Base-by-base conservation (phyloP, 2,797 vertebrate genomes). In the Gymnodraco acuticeps region DNA sequence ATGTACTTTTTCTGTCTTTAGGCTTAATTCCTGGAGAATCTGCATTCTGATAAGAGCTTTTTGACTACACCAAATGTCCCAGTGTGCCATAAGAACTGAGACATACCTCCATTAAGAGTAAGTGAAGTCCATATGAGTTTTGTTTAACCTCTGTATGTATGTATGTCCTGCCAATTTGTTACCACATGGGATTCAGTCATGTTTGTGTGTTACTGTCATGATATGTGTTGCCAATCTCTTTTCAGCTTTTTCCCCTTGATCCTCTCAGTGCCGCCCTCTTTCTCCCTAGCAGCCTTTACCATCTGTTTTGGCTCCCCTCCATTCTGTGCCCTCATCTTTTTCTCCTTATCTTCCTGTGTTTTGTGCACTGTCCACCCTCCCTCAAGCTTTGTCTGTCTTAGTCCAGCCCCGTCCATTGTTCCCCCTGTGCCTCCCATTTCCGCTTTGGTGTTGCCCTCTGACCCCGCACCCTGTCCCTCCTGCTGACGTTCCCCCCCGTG, bases 321-420 rank as follows among this genome's bases (percentile, higher is more conserved):
- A 85, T 93, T 88, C 88, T 75, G 75, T 78, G 77, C 84, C 88
- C 82, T 89, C 93, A 92, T 94, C 92, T 94, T 91, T 93, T 92
- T 89, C 85, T 93, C 83, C 89, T 81, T 84, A 92, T 92, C 94
- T 94, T 94, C 93, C 92, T 95, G 94, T 94, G 93, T 95, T 95
- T 95, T 89, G 88, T 92, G 77, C 77, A 72, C 65, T 66, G 80
- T 86, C 65, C 73, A 70, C 85, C 87, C 84, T 67, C 85, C 78
- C 61, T 89, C 81, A 83, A 91, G 93, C 92, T 92, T 92, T 93
- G 88, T 94, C 89, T 84, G 79, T 82, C 87, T 78, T 65, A 46
- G 90, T 87, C 78, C 92, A 69, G 67, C 90, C 92, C 86, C 70
- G 43, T 79, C 83, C 80, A 94, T 95, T 95, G 93, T 95, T 91